Conservation (phyloP, 2,113 vertebrate genomes). For the Casuarius casuarius region DNA sequence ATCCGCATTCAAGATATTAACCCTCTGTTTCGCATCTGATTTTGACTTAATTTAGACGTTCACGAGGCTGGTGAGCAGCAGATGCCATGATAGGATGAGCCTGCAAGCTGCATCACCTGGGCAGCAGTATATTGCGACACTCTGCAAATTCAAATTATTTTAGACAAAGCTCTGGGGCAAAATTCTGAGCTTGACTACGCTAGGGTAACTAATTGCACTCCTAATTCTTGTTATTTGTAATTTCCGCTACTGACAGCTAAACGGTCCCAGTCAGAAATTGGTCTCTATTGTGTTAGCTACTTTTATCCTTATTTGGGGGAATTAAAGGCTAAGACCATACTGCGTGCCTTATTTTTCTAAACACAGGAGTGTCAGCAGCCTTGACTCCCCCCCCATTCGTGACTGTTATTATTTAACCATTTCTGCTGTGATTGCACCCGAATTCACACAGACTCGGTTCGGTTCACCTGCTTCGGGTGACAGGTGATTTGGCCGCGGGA, state of each 20-base stretch:
- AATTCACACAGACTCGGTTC: too few relatives aligned
- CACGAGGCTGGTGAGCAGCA: background rate
- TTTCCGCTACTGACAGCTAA: background rate
- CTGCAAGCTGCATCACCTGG: too few relatives aligned
- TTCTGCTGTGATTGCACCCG: too few relatives aligned
- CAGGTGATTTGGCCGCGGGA: too few relatives aligned
- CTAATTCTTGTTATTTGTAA: background rate
- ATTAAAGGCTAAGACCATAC: background rate
- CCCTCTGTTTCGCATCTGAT: too few relatives aligned
- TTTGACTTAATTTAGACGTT: too few relatives aligned
- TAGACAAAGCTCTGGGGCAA: background rate
- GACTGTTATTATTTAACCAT: too few relatives aligned
- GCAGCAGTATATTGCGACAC: fast-evolving
- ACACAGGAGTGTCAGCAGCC: background rate
- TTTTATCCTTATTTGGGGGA: background rate
- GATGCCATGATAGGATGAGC: fast-evolving
- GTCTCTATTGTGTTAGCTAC: background rate
- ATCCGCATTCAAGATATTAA: too few relatives aligned
- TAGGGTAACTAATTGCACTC: background rate
- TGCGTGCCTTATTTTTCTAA: background rate
- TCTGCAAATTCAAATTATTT: background rate
- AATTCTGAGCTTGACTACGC: background rate
- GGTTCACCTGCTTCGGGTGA: too few relatives aligned
- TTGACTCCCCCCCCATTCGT: too few relatives aligned
- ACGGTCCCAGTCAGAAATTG: background rate